These are phyloP conservation scores for Archips crataeganus DNA, from an alignment of 2,888 invertebrate genomes.

Conservation along the genomic window DNA sequence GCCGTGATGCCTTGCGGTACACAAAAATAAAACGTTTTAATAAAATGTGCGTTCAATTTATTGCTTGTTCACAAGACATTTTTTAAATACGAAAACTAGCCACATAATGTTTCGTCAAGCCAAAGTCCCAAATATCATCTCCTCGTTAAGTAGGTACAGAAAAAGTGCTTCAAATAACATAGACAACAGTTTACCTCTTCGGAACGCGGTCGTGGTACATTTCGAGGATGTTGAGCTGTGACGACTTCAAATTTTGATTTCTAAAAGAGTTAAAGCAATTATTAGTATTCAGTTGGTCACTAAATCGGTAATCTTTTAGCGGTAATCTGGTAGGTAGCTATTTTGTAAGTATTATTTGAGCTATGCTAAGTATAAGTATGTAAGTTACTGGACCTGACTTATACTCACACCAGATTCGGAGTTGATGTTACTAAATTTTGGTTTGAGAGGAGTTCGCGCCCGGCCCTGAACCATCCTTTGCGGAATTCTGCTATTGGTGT, in stretches of 20 bases:
- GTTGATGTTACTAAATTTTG: conserved; percentile 46
- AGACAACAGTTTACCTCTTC: conserved; percentile 1
- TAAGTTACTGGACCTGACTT: not conserved
- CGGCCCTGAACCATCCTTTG: conserved; percentile 57
- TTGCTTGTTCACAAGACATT: no score
- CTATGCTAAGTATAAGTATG: no score
- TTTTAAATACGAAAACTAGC: no score
- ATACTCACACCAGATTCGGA: conserved; percentile 44
- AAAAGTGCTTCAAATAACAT: not conserved
- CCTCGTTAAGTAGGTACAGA: no score
- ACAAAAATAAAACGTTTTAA: not conserved
- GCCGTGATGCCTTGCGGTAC: conserved; percentile 50
- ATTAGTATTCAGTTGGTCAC: not conserved
- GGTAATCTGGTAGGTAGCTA: no score
- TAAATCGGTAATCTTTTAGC: no score
- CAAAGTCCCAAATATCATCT: no score
- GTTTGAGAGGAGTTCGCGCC: conserved; percentile 46
- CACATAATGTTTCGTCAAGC: no score
- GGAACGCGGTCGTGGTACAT: not conserved
- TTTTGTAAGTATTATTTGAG: no score
- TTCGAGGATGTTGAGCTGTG: not conserved
- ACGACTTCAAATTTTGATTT: not conserved
- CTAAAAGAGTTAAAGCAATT: not conserved
- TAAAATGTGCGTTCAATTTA: no score
- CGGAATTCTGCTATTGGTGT: conserved; percentile 65